Percentiles rank a stretch among this genome's conserved stretches.
Evolutionary conservation across 2,888 invertebrate genomes (phyloP).

Genomic region (Laspeyria flexula): DNA sequence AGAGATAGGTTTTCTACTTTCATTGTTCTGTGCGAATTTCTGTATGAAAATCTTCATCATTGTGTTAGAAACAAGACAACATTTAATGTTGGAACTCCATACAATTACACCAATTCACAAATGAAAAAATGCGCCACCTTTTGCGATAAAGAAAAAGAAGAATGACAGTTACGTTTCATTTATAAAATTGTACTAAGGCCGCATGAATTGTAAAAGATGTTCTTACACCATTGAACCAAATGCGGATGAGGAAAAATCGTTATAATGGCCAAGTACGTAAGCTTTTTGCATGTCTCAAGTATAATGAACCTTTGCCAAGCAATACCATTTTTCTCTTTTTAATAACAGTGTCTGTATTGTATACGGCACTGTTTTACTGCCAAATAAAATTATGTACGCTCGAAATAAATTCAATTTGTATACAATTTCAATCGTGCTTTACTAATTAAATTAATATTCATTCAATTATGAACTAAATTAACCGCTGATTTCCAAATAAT

Average conservation of each 20-base stretch:
- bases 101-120: too few species aligned
- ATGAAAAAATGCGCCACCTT: too few species aligned
- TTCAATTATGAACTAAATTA: not conserved
- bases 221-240: not conserved
- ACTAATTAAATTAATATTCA: not conserved
- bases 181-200: conserved; percentile 6
- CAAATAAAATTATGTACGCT: conserved; percentile 5
- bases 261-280: conserved; percentile 17
- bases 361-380: conserved; percentile 18
- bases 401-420: too few species aligned
- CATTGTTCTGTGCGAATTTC: too few species aligned
- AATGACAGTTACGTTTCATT: not conserved
- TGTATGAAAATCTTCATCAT: too few species aligned
- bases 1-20: too few species aligned
- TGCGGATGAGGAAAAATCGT: conserved; percentile 2
- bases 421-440: not conserved
- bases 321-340: conserved; percentile 8
- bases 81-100: too few species aligned
- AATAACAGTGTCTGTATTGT: conserved; percentile 4
- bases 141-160: not conserved
- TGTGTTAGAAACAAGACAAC: too few species aligned
- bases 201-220: conserved; percentile 7
- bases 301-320: conserved; percentile 34
- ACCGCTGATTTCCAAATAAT: not conserved
- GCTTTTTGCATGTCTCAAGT: conserved; percentile 24